Percentiles rank a stretch among this genome's conserved stretches.
These are phyloP conservation scores for Pegea sp. DNA, from an alignment of 23 tunicate genomes.

Conservation along the genomic window DNA sequence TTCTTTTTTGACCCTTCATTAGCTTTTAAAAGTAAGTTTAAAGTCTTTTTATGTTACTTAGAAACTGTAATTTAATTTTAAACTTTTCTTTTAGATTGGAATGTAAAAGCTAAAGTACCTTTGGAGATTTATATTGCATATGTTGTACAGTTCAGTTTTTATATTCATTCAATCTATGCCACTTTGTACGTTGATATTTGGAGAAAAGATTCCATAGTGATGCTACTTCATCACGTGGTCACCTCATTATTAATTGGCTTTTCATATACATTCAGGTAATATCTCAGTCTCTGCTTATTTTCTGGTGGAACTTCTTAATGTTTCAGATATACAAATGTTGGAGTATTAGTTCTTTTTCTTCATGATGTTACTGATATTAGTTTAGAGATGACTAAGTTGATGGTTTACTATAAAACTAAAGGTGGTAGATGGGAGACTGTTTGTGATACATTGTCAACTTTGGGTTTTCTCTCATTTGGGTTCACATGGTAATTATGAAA, in stretches of 20 bases:
- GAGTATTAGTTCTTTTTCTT: constrained; percentile 45
- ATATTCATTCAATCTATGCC: constrained; percentile 78
- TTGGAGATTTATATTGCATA: constrained; percentile 41
- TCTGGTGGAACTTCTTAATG: background rate
- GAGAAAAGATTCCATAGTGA: constrained; percentile 77
- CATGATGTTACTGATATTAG: constrained; percentile 88
- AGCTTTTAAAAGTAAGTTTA: constrained; percentile 31
- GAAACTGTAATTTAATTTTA: background rate
- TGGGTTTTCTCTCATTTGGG: constrained; percentile 71
- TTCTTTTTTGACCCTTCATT: constrained; percentile 45
- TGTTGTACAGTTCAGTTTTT: constrained; percentile 63
- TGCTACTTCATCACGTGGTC: constrained; percentile 59
- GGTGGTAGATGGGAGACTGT: constrained; percentile 64
- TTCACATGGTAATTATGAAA: constrained; percentile 40
- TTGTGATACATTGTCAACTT: constrained; percentile 47
- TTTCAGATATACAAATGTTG: constrained; percentile 69
- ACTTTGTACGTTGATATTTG: constrained; percentile 66
- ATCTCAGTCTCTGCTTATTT: too few species aligned
- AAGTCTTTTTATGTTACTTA: background rate
- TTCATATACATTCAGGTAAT: constrained; percentile 59
- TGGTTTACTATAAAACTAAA: constrained; percentile 60
- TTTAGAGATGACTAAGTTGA: constrained; percentile 53
- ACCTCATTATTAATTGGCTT: constrained; percentile 45
- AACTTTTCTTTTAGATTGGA: constrained; percentile 32
- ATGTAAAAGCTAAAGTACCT: constrained; percentile 25